Evolutionary conservation across 2,113 vertebrate species (phyloP).

Genomic region (Cyanoramphus novaezelandiae): DNA sequence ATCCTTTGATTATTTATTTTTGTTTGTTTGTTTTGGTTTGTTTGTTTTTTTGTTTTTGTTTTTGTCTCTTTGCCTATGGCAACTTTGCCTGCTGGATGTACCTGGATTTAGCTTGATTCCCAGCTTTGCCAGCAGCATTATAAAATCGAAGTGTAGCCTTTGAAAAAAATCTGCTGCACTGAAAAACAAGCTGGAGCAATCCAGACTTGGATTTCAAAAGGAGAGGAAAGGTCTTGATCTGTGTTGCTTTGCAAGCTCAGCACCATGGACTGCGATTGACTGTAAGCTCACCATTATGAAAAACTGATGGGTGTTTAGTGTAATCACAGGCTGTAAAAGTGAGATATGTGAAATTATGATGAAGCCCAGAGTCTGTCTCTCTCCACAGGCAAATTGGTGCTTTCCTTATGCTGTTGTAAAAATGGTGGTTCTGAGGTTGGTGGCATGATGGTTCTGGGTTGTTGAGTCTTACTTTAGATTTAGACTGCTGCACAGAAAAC

Average conservation of each 20-base stretch:
- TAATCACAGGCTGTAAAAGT: neutral
- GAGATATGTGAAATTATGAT: neutral
- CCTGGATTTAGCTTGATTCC: slow-evolving; percentile 41
- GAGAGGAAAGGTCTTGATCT: neutral
- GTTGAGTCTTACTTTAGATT: neutral
- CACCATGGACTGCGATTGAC: neutral
- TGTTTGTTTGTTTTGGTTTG: neutral
- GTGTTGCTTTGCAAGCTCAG: neutral
- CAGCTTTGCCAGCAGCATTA: slow-evolving; percentile 1
- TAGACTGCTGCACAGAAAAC: neutral
- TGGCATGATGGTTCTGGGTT: neutral
- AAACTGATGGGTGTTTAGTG: neutral
- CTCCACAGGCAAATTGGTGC: neutral
- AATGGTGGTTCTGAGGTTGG: neutral
- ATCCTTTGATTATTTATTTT: neutral
- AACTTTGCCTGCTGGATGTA: slow-evolving; percentile 3
- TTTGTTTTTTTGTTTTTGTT: neutral
- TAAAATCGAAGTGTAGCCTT: slow-evolving; percentile 38
- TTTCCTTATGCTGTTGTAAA: neutral
- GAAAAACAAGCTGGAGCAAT: slow-evolving; percentile 33
- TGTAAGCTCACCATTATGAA: neutral
- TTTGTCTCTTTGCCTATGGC: neutral
- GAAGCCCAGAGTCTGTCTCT: neutral
- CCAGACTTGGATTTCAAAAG: slow-evolving; percentile 32
- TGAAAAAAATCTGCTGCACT: slow-evolving; percentile 14